Evolutionary conservation across 1,140 invertebrate species (phyloP).

Genomic region (Drosophila trapezifrons): DNA sequence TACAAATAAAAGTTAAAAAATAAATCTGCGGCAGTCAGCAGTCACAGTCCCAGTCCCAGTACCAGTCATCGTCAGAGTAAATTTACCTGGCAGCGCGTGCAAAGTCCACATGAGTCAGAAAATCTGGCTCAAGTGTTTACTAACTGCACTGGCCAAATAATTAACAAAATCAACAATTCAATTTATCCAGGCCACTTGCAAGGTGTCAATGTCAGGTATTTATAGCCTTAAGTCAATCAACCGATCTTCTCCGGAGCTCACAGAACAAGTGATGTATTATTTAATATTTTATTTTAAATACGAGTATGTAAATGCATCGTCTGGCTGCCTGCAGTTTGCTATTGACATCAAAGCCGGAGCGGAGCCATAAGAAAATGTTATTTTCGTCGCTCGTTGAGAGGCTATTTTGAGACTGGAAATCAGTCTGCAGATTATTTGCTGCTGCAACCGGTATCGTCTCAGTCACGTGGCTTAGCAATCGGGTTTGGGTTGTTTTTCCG

Average conservation of each 20-base stretch:
- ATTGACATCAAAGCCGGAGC: conserved; percentile 28
- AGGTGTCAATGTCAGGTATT: conserved; percentile 67
- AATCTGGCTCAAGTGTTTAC: conserved; percentile 26
- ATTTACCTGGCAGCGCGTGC: conserved; percentile 19
- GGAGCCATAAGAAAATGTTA: conserved; percentile 31
- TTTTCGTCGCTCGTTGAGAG: conserved; percentile 36
- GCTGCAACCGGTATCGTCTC: conserved; percentile 41
- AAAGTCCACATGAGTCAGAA: conserved; percentile 32
- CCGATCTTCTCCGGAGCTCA: conserved; percentile 7
- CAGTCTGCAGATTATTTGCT: conserved; percentile 21
- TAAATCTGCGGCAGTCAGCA: conserved; percentile 14
- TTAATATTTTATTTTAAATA: conserved; percentile 8
- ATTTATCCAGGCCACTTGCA: conserved; percentile 47
- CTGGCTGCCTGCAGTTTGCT: conserved; percentile 9
- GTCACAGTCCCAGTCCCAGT: too few species aligned
- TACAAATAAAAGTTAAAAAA: conserved; percentile 11
- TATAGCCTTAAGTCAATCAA: conserved; percentile 30
- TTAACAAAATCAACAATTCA: conserved; percentile 42
- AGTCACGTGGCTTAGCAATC: conserved; percentile 51
- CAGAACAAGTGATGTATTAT: background rate
- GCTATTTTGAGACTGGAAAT: conserved; percentile 54
- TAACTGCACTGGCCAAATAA: conserved; percentile 46
- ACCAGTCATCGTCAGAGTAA: conserved; percentile 12
- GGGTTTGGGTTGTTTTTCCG: conserved; percentile 53
- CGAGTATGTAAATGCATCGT: conserved; percentile 2